Evolutionary conservation across 2,888 invertebrate genomes (phyloP).

Genomic region (Herminia tarsipennalis): DNA sequence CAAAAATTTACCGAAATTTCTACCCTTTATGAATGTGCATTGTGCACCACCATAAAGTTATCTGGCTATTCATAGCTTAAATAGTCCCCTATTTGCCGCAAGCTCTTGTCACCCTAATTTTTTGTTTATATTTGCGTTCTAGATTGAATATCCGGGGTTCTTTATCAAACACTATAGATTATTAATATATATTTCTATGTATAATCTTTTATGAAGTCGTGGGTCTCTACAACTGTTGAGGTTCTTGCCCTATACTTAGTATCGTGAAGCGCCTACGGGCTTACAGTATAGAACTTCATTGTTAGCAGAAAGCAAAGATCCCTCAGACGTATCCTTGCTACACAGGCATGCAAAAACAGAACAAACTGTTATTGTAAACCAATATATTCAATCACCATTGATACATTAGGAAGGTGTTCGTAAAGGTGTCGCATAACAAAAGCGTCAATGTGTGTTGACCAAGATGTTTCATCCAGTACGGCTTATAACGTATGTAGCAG

Average conservation of each 20-base stretch:
- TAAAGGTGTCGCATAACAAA: not conserved
- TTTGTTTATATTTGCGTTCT: conserved; percentile 46
- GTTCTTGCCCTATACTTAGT: no score
- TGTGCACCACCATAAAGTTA: conserved; percentile 59
- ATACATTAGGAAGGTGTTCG: not conserved
- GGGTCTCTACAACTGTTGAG: no score
- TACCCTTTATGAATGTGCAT: conserved; percentile 66
- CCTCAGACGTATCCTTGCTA: conserved; percentile 24
- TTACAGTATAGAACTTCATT: conserved; percentile 57
- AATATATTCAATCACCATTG: conserved; percentile 12
- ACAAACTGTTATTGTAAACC: not conserved
- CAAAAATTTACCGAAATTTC: conserved; percentile 65
- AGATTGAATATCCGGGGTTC: conserved; percentile 47
- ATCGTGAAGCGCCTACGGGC: conserved; percentile 50
- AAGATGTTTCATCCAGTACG: not conserved
- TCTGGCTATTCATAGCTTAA: conserved; percentile 60
- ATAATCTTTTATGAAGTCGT: no score
- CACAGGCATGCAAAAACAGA: conserved; percentile 3
- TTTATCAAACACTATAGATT: conserved; percentile 10
- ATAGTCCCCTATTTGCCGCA: conserved; percentile 54
- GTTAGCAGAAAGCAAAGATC: conserved; percentile 45
- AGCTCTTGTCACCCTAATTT: conserved; percentile 66
- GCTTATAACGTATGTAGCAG: conserved; percentile 19
- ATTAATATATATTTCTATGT: no score
- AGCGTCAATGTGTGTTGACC: conserved; percentile 17